Evolutionary conservation across 2,888 invertebrate species (phyloP), one percentile per base, ranked within the genome.

Genomic region (Eristalis tenax): DNA sequence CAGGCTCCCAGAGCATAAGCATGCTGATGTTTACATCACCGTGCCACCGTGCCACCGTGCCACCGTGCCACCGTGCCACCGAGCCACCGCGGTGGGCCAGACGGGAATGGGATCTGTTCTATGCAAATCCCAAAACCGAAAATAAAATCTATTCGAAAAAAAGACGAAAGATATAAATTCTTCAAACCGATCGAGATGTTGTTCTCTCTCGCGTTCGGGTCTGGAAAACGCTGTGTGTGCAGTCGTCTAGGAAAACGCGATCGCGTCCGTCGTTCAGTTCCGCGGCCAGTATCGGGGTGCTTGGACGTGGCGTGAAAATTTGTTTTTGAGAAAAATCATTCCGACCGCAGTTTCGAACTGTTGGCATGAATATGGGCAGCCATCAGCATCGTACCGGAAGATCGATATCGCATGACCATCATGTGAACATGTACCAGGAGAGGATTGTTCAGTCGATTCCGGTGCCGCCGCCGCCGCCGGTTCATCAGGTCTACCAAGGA

Each of bases 401-500:
- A 40, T 32, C 85, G 5, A 43, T 70, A 1, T 32, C 79, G 32
- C 79, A 66, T 26, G 68, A 81, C 10, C 80, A 81, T 28, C 74
- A 70, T 26, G 75, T 87, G 15, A 87, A 83, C 43, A 83, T 87
- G 57, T 87, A 32, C 22, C 76, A 83, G n/a, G 87, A 87, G 13
- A 59, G 87, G 38, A 68, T 79, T 0, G 50, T 83, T 57, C 87
- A 78, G 32, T 22, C 63, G 10, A 63, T 78, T 23, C 82, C 70
- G 18, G 83, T 83, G 0, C 77, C 73, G 10, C 32, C 32, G 10
- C 32, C 32, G 63, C 75, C 74, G 23, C 68, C 83, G 18, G 81
- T 76, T 6, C 77, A 83, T 71, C 86, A 86, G 56, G 82, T 83
- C 63, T 86, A 86, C 50, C 87, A 87, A 56, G 87, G 87, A 40